Conservation (phyloP, 2,797 vertebrate species). For the Peromyscus eremicus region DNA sequence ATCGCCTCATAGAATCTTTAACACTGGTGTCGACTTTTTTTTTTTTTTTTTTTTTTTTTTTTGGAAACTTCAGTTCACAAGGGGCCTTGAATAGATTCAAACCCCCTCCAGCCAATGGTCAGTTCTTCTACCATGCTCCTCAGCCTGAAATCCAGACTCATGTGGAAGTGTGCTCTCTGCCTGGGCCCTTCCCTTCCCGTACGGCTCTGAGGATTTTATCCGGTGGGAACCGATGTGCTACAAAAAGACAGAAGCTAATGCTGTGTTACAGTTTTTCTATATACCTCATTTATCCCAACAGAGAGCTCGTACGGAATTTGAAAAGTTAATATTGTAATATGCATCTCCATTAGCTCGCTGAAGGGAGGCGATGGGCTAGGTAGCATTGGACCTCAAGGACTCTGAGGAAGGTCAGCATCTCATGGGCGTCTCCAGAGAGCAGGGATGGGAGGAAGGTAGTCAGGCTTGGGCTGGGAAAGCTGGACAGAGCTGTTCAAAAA, state of each 20-base stretch:
- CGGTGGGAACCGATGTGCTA: neutral
- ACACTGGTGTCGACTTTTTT: neutral
- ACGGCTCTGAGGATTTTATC: neutral
- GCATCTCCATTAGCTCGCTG: conserved; percentile 59
- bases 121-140: neutral
- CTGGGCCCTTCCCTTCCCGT: neutral
- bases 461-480: neutral
- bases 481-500: neutral
- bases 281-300: conserved; percentile 67
- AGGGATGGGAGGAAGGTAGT: neutral
- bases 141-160: neutral
- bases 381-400: neutral
- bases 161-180: neutral
- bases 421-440: accelerated
- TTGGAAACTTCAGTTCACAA: neutral
- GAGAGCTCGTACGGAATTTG: conserved; percentile 53
- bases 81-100: neutral
- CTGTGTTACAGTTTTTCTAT: neutral
- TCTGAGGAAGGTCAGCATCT: accelerated
- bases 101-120: neutral
- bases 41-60: too few species aligned
- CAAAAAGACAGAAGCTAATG: conserved; percentile 33
- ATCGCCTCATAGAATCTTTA: neutral
- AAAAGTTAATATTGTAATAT: conserved; percentile 67
- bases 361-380: neutral